These are phyloP conservation scores for Eulithis prunata DNA, from an alignment of 2,888 invertebrate genomes.

Conservation along the genomic window DNA sequence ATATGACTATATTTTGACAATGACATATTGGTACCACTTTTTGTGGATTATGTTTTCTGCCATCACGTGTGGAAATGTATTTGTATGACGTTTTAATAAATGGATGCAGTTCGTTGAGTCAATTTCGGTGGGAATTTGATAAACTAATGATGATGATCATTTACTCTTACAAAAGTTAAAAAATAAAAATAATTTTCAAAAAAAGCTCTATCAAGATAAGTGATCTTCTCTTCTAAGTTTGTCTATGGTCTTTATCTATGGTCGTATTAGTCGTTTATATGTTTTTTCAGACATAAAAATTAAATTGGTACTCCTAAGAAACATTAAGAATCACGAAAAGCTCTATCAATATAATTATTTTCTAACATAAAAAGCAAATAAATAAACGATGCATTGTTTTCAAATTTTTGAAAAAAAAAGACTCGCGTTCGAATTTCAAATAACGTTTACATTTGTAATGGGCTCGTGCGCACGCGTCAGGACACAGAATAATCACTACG, in stretches of 20 bases:
- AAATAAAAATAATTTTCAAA: no score
- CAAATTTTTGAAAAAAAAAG: conserved; percentile 50
- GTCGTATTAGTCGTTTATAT: no score
- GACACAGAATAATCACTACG: conserved; percentile 22
- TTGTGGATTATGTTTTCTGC: neutral
- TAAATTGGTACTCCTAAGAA: no score
- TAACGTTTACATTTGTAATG: conserved; percentile 56
- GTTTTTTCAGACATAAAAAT: no score
- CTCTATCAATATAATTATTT: no score
- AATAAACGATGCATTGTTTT: conserved; percentile 61
- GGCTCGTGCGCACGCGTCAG: conserved; percentile 73
- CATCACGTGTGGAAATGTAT: conserved; percentile 11
- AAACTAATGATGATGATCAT: conserved; percentile 36
- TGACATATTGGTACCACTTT: no score
- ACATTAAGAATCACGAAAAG: no score
- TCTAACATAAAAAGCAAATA: conserved; percentile 40
- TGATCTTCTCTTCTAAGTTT: no score
- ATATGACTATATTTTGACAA: no score
- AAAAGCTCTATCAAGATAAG: no score
- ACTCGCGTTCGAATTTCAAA: conserved; percentile 61
- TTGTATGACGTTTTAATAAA: conserved; percentile 55
- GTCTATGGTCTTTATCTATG: no score
- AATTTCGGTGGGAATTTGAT: conserved; percentile 52
- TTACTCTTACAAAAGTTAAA: no score
- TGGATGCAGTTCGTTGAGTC: conserved; percentile 22